Percentiles rank a stretch among this genome's conserved stretches.
Conservation (phyloP, 2,797 vertebrate genomes). For the Ptychobarbus kaznakovi region DNA sequence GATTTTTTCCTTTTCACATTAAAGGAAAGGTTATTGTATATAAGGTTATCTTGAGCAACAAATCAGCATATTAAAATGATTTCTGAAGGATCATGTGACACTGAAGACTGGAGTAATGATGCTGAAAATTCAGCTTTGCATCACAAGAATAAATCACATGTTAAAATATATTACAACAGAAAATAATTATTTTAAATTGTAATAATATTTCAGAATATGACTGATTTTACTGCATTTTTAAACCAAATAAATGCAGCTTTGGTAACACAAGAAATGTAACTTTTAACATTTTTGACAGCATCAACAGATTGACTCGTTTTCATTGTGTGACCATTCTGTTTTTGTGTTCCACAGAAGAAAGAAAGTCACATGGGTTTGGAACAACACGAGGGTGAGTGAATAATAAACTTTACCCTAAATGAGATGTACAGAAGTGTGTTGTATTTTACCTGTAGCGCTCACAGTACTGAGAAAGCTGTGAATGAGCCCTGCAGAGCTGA, state of each 20-base stretch:
- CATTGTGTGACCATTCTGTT: not conserved
- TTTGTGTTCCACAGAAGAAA: not conserved
- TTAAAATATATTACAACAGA: not conserved
- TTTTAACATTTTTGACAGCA: not conserved
- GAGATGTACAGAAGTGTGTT: not conserved
- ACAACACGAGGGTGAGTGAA: not conserved
- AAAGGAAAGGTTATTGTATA: not conserved
- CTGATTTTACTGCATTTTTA: not conserved
- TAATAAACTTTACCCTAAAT: not conserved
- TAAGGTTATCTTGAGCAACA: not conserved
- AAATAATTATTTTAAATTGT: not conserved
- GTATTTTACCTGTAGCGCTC: constrained; percentile 87
- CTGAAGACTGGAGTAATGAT: not conserved
- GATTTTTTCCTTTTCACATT: not conserved
- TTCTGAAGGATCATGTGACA: not conserved
- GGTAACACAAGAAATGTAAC: not conserved
- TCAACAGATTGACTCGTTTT: not conserved
- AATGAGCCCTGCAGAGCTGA: constrained; percentile 92
- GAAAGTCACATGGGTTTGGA: not conserved
- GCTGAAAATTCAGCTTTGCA: not conserved
- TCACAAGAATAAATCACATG: not conserved
- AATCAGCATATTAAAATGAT: not conserved
- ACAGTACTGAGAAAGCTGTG: constrained; percentile 91
- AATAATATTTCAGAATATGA: not conserved
- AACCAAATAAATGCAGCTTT: not conserved